Percentiles rank a stretch among this genome's conserved stretches.
Evolutionary conservation across 2,888 invertebrate genomes (phyloP).

Genomic region (Blastobasis adustella): DNA sequence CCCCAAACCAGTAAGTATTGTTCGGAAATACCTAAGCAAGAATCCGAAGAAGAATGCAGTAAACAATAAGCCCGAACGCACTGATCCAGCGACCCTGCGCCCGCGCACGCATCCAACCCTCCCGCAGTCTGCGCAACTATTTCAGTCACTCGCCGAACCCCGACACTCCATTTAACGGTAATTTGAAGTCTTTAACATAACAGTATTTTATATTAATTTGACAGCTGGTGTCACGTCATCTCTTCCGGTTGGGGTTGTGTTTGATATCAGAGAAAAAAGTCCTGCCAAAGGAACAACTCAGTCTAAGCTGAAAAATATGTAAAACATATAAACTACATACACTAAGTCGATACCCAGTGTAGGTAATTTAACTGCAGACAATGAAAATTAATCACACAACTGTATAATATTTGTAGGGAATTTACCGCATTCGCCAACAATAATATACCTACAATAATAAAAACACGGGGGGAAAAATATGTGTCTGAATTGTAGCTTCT

Average conservation of each 20-base stretch:
- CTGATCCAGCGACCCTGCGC: not conserved
- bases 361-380: too few relatives aligned
- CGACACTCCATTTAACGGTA: slow-evolving; percentile 34
- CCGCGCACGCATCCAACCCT: slow-evolving; percentile 10
- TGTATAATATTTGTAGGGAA: too few relatives aligned
- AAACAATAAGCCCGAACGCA: slow-evolving; percentile 40
- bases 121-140: slow-evolving; percentile 12
- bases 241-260: not conserved
- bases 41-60: slow-evolving; percentile 26
- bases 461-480: too few relatives aligned
- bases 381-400: too few relatives aligned
- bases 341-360: too few relatives aligned
- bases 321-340: too few relatives aligned
- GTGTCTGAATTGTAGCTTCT: too few relatives aligned
- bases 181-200: slow-evolving; percentile 25
- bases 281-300: not conserved
- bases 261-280: not conserved
- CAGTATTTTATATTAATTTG: slow-evolving; percentile 10
- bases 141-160: slow-evolving; percentile 18
- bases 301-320: not conserved
- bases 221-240: not conserved
- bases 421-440: too few relatives aligned
- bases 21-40: too few relatives aligned
- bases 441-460: too few relatives aligned
- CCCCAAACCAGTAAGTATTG: too few relatives aligned